phyloP scores from a whole-genome alignment of 2,888 invertebrate species.

The Athripsodes cinereus region DNA sequence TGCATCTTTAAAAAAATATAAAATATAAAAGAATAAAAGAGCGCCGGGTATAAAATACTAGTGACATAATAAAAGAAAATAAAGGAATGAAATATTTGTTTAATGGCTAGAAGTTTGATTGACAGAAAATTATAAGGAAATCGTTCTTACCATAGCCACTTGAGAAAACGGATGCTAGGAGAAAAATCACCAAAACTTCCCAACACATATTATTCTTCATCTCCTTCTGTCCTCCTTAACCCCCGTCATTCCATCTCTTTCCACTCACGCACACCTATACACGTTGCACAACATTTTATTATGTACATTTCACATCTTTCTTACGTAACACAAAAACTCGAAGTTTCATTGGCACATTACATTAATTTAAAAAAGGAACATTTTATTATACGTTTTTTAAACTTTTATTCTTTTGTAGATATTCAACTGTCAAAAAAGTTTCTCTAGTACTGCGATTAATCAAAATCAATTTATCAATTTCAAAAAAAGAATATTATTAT shows the following conservation, averaged over 20 bases:
- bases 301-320: not conserved
- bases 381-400: not conserved
- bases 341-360: not conserved
- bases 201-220: constrained; percentile 10
- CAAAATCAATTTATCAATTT: constrained; percentile 26
- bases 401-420: not conserved
- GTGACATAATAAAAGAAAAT: too few species aligned
- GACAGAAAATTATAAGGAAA: too few species aligned
- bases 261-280: constrained; percentile 10
- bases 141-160: constrained; percentile 11
- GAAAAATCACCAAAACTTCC: constrained; percentile 13
- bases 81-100: too few species aligned
- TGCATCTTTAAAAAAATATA: too few species aligned
- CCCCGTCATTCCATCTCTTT: constrained; percentile 13
- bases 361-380: not conserved
- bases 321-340: not conserved
- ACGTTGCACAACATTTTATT: constrained; percentile 12
- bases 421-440: constrained; percentile 15
- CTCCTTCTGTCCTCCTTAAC: constrained; percentile 5
- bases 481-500: not conserved
- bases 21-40: too few species aligned
- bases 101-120: too few species aligned
- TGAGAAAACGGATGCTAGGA: constrained; percentile 7
- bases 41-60: too few species aligned
- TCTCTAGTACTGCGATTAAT: constrained; percentile 23